phyloP scores from a whole-genome alignment of 2,113 vertebrate species.

The Catagonus wagneri region DNA sequence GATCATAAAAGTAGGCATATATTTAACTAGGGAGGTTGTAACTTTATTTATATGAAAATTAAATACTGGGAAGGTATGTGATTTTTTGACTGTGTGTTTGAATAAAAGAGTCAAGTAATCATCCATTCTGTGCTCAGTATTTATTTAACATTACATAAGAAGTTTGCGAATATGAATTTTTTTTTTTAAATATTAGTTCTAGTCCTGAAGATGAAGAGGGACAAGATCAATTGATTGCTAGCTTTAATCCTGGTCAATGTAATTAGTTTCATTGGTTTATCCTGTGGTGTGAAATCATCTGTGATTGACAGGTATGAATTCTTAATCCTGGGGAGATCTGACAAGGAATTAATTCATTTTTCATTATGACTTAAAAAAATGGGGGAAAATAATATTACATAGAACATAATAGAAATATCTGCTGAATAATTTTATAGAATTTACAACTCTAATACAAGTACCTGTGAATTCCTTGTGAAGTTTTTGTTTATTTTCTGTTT shows the following conservation, averaged over 20 bases:
- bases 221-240: not conserved
- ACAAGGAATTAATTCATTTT: not conserved
- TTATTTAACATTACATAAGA: not conserved
- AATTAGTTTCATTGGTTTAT: not conserved
- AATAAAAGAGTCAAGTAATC: not conserved
- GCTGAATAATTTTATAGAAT: not conserved
- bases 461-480: not conserved
- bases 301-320: not conserved
- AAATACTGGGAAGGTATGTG: not conserved
- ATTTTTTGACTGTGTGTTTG: not conserved
- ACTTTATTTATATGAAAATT: not conserved
- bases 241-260: not conserved
- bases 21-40: not conserved
- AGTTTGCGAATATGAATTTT: not conserved
- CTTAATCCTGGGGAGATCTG: not conserved
- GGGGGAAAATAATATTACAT: not conserved
- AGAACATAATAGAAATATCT: not conserved
- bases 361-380: not conserved
- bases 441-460: not conserved
- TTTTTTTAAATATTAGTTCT: not conserved
- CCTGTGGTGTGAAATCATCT: not conserved
- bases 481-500: not conserved
- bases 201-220: not conserved
- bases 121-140: not conserved
- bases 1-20: not conserved